Evolutionary conservation across 2,113 vertebrate genomes (phyloP).

Genomic region (Albula goreensis): DNA sequence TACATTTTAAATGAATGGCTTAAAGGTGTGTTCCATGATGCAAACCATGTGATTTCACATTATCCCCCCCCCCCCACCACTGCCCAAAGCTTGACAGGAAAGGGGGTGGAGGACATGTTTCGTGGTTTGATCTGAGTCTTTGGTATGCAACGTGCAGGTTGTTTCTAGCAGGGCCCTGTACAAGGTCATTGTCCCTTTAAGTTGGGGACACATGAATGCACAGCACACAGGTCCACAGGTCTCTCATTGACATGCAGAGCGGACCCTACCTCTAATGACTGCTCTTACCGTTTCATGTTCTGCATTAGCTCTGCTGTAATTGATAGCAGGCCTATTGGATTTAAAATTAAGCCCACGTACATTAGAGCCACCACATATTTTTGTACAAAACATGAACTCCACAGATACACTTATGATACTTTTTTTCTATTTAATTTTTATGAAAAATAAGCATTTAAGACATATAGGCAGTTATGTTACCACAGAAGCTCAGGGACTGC

Average conservation of each 20-base stretch:
- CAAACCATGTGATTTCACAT: neutral
- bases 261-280: neutral
- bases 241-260: slow-evolving; percentile 19
- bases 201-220: slow-evolving; percentile 34
- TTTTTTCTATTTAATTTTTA: neutral
- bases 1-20: slow-evolving; percentile 12
- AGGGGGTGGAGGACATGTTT: neutral
- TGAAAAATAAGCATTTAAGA: no score
- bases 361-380: neutral
- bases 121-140: neutral
- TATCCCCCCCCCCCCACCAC: neutral
- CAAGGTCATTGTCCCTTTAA: slow-evolving; percentile 41
- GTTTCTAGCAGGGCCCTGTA: slow-evolving; percentile 17
- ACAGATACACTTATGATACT: neutral
- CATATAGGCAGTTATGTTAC: no score
- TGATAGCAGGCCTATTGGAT: slow-evolving; percentile 27
- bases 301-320: slow-evolving; percentile 17
- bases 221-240: slow-evolving; percentile 7
- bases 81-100: neutral
- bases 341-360: slow-evolving; percentile 15
- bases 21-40: neutral
- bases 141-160: neutral
- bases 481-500: neutral
- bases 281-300: neutral
- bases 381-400: neutral